A percentile compares a stretch with the other conserved stretches of the same genome.
Conservation (phyloP, 2,797 vertebrate genomes). For the Craterocephalus amniculus region DNA sequence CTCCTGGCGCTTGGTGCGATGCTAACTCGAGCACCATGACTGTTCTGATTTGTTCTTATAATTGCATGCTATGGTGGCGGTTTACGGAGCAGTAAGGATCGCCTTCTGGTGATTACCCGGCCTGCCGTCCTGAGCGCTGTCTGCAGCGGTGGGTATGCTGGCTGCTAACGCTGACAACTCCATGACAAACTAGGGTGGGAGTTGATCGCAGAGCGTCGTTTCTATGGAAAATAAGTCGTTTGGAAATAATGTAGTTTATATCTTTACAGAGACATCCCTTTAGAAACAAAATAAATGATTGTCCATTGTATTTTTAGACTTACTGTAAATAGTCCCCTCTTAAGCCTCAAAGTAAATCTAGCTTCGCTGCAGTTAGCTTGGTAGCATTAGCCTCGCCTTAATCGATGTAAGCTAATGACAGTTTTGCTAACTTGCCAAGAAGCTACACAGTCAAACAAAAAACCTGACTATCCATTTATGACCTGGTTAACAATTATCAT, state of each 20-base stretch:
- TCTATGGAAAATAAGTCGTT: constrained; percentile 2
- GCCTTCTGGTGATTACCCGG: constrained; percentile 39
- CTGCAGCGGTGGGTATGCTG: constrained; percentile 53
- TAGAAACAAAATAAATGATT: neutral
- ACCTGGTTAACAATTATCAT: accelerated
- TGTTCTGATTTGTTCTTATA: neutral
- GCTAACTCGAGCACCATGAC: constrained; percentile 35
- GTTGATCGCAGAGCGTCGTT: constrained; percentile 40
- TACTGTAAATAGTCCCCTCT: neutral
- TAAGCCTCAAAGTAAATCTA: constrained; percentile 1
- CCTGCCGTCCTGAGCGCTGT: constrained; percentile 51
- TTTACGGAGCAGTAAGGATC: constrained; percentile 35
- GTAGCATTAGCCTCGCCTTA: constrained; percentile 38
- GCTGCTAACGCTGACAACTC: constrained; percentile 36
- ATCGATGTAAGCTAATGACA: constrained; percentile 43
- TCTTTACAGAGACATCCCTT: neutral
- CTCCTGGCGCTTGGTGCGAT: neutral
- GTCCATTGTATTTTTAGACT: neutral
- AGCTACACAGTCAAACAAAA: neutral
- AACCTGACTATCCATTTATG: neutral
- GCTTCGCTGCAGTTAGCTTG: constrained; percentile 33
- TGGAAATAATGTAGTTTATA: neutral
- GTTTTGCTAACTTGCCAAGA: constrained; percentile 27
- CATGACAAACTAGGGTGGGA: constrained; percentile 37
- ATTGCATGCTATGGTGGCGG: constrained; percentile 3